Base-by-base conservation (phyloP, 1,140 invertebrate genomes). In the Cephus cinctus region DNA sequence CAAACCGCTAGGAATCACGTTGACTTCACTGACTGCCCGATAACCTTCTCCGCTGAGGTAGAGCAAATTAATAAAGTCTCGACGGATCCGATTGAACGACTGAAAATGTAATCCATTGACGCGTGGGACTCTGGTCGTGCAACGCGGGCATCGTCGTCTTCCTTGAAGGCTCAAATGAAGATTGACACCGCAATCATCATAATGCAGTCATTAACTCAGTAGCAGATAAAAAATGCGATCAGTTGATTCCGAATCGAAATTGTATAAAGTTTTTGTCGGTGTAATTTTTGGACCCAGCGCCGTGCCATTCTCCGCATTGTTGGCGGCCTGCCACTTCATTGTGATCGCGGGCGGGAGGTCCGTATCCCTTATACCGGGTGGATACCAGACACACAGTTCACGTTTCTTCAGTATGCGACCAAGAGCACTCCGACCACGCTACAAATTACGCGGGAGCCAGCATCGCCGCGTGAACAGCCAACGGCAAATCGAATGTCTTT, bases 181-280 rank as follows among this genome's bases (percentile, higher is more conserved):
- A 71, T 66, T 67, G 64, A 69, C 67, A 65, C 57, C 40, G 56
- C 59, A 69, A 65, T 70, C 69, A 57, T 66, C 61, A 64, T 66
- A 68, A 68, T 64, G 58, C 46, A 60, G 54, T 63, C 63, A 63
- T 67, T 67, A 66, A 52, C 21, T 18, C 45, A 39, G 50, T 54
- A 54, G 47, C 43, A 47, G 23, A 34, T 27, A 36, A 39, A 45
- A 25, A 41, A 40, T 11, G 34, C 22, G 50, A 38, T 43, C 22
- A 31, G 42, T 32, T 39, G 38, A 46, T 39, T 20, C 56, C 54
- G 57, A 54, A 65, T 65, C 52, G 52, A 60, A 67, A 61, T 57
- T 48, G 47, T 44, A 47, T 54, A 50, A 44, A 16, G 30, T 23
- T 63, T 63, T 60, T 62, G 44, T 56, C 43, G 49, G 40, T 27